phyloP scores from a whole-genome alignment of 2,113 vertebrate genomes.

The Eublepharis macularius region DNA sequence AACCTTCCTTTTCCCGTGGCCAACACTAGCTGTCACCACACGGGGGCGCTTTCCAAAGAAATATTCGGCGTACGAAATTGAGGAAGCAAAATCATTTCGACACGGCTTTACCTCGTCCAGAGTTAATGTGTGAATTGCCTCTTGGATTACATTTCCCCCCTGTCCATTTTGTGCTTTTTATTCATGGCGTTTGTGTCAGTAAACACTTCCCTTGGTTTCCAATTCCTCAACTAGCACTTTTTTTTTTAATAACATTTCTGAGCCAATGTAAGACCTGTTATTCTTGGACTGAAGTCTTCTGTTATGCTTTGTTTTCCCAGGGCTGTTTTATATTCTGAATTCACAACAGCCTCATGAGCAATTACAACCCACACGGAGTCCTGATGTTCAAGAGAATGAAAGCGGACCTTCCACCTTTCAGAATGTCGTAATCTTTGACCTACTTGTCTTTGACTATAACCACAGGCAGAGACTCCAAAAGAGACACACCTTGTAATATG shows the following conservation, averaged over 20 bases:
- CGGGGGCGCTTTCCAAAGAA: not conserved
- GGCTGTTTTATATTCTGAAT: not conserved
- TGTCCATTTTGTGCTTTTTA: not conserved
- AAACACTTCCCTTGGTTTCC: not conserved
- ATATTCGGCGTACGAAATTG: not conserved
- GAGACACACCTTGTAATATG: constrained; percentile 35
- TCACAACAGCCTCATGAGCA: not conserved
- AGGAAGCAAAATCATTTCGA: not conserved
- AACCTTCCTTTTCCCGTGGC: not conserved
- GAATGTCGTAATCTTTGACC: constrained; percentile 8
- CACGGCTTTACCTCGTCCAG: not conserved
- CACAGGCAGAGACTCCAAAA: constrained; percentile 34
- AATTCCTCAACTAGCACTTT: not conserved
- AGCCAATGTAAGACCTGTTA: not conserved
- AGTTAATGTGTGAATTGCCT: not conserved
- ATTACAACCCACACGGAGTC: constrained; percentile 33
- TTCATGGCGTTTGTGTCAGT: not conserved
- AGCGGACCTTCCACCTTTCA: not conserved
- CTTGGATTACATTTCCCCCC: not conserved
- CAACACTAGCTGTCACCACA: not conserved
- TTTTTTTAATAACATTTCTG: constrained; percentile 2
- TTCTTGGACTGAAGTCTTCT: constrained; percentile 15
- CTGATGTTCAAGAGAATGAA: constrained; percentile 30
- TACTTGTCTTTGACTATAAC: not conserved
- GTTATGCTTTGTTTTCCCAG: not conserved